Percentiles rank a stretch among this genome's conserved stretches.
Evolutionary conservation across 2,888 invertebrate species (phyloP).

Genomic region (Osedax fenrisi): DNA sequence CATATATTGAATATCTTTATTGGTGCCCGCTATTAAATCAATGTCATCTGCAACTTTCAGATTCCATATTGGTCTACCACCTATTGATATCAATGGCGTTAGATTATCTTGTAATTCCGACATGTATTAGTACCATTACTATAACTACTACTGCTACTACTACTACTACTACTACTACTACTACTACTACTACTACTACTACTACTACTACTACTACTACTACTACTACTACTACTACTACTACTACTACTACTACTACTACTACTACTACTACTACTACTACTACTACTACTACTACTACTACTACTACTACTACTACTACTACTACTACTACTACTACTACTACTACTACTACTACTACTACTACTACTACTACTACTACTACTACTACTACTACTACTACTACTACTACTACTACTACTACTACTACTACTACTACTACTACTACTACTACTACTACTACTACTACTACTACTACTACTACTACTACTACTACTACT

Average conservation of each 20-base stretch:
- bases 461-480: background rate
- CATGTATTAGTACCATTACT: background rate
- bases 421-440: background rate
- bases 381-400: background rate
- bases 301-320: slow-evolving; percentile 31
- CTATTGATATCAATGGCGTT: too few species aligned
- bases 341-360: slow-evolving; percentile 27
- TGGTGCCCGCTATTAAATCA: too few species aligned
- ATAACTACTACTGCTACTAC: background rate
- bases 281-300: slow-evolving; percentile 31
- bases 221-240: slow-evolving; percentile 30
- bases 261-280: slow-evolving; percentile 26
- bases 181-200: slow-evolving; percentile 30
- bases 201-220: slow-evolving; percentile 30
- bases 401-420: background rate
- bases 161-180: slow-evolving; percentile 6
- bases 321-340: slow-evolving; percentile 30
- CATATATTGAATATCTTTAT: too few species aligned
- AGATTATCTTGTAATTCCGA: background rate
- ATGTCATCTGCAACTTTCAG: too few species aligned
- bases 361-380: slow-evolving; percentile 26
- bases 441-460: background rate
- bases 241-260: slow-evolving; percentile 29
- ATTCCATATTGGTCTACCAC: too few species aligned
- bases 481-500: background rate